These are phyloP conservation scores for Philaenus spumarius DNA, from an alignment of 1,140 invertebrate species.

Conservation along the genomic window DNA sequence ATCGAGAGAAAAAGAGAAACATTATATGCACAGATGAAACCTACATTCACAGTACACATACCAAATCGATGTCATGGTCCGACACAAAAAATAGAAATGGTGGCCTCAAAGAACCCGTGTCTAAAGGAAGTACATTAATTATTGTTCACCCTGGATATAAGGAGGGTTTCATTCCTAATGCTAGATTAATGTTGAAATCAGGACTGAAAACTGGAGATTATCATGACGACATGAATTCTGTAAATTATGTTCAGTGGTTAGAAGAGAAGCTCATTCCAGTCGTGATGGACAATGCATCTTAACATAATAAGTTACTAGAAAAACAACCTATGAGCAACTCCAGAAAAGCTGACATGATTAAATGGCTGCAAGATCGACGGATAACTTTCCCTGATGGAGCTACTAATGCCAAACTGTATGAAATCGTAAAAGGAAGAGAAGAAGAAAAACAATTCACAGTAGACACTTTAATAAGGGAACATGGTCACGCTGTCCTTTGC, in stretches of 20 bases:
- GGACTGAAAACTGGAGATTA: constrained; percentile 5
- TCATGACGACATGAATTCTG: neutral
- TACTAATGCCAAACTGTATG: neutral
- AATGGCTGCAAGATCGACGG: neutral
- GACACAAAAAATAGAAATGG: no score
- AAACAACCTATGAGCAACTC: neutral
- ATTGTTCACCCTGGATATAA: neutral
- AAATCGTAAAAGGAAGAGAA: neutral
- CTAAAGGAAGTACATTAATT: neutral
- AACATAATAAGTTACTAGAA: no score
- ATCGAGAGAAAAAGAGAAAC: no score
- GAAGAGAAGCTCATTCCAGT: neutral
- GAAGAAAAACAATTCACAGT: neutral
- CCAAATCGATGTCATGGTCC: no score
- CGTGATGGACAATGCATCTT: no score
- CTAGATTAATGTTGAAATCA: neutral
- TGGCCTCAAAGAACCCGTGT: no score
- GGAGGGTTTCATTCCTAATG: neutral
- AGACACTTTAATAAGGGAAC: neutral
- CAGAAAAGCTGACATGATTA: neutral
- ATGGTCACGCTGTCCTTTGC: neutral
- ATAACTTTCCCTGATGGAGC: neutral
- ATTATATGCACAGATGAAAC: no score
- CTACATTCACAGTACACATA: no score
- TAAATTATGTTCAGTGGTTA: neutral